Percentiles rank a stretch among this genome's conserved stretches.
Evolutionary conservation across 2,113 vertebrate species (phyloP).

Genomic region (Girardinichthys multiradiatus): DNA sequence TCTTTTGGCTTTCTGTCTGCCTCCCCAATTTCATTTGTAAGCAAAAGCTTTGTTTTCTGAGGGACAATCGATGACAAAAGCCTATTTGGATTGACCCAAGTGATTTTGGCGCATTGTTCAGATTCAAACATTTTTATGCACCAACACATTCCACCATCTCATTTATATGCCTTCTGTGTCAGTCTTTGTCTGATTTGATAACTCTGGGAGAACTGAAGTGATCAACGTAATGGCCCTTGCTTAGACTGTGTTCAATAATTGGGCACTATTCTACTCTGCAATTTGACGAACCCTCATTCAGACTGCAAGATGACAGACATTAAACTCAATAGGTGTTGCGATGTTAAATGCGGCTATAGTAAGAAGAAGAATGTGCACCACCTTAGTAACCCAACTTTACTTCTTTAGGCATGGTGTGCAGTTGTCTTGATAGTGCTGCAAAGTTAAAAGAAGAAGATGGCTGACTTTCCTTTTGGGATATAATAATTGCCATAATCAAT

Average conservation of each 20-base stretch:
- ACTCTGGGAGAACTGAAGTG: constrained; percentile 49
- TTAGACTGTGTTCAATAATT: constrained; percentile 56
- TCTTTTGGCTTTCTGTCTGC: constrained; percentile 41
- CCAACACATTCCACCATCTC: constrained; percentile 49
- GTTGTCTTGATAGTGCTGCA: neutral
- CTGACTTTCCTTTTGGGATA: neutral
- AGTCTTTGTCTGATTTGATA: constrained; percentile 67
- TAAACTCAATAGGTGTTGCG: constrained; percentile 24
- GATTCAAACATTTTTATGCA: constrained; percentile 45
- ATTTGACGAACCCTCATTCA: constrained; percentile 52
- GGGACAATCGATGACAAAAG: constrained; percentile 58
- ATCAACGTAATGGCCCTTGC: constrained; percentile 62
- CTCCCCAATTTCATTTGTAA: constrained; percentile 56
- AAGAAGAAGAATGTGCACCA: constrained; percentile 11
- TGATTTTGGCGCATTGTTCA: constrained; percentile 21
- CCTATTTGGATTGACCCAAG: constrained; percentile 49
- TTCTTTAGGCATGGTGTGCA: neutral
- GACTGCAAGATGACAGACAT: constrained; percentile 32
- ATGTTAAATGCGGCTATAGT: neutral
- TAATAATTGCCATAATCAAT: neutral
- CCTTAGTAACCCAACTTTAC: neutral
- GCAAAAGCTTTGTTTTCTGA: constrained; percentile 35
- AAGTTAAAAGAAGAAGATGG: neutral
- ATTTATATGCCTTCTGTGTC: constrained; percentile 55
- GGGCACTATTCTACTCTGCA: constrained; percentile 44